Conservation (phyloP, 2,113 vertebrate species). For the Sisor rabdophorus region DNA sequence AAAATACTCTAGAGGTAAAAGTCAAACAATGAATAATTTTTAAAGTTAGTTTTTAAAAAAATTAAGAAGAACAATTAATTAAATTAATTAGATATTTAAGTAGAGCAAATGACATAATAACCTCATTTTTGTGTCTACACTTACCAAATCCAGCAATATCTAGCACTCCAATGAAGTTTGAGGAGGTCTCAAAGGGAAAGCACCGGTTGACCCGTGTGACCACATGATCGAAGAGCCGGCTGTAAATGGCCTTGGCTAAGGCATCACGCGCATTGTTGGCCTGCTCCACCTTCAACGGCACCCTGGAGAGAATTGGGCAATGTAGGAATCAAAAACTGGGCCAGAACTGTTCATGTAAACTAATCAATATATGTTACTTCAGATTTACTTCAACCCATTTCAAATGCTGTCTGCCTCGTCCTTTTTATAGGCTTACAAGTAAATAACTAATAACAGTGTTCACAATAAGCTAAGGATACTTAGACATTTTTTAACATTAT, state of each 20-base stretch:
- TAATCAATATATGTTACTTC: conserved; percentile 40
- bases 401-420: conserved; percentile 2
- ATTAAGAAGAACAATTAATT: background rate
- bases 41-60: background rate
- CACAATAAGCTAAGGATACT: background rate
- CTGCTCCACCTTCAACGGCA: conserved; percentile 96
- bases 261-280: conserved; percentile 96
- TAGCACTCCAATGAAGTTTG: conserved; percentile 93
- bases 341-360: conserved; percentile 35
- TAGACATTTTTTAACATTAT: conserved; percentile 2
- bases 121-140: conserved; percentile 27
- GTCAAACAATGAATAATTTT: conserved; percentile 47
- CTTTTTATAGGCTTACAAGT: background rate
- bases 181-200: conserved; percentile 90
- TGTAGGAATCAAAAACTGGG: conserved; percentile 51
- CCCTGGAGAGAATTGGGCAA: conserved; percentile 69
- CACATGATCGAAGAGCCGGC: conserved; percentile 95
- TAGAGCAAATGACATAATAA: background rate
- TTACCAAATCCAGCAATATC: conserved; percentile 98
- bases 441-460: background rate
- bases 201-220: conserved; percentile 95
- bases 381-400: background rate
- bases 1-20: conserved; percentile 88
- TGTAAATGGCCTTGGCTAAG: conserved; percentile 93
- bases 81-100: too few relatives aligned